Percentiles rank a stretch among this genome's conserved stretches.
Conservation (phyloP, 2,113 vertebrate genomes). For the Prionailurus bengalensis region DNA sequence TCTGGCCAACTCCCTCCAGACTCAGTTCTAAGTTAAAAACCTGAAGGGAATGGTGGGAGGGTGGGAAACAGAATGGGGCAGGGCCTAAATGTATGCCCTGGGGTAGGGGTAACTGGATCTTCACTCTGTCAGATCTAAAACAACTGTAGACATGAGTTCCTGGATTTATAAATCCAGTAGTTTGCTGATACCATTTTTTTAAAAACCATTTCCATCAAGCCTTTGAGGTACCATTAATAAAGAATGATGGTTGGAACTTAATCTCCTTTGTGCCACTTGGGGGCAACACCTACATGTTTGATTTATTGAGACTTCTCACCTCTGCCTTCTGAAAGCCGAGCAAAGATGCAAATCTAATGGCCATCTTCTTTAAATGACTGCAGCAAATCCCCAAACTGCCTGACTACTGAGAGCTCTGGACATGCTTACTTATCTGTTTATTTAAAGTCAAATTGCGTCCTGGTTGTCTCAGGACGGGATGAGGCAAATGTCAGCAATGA, state of each 20-base stretch:
- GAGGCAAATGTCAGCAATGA: background rate
- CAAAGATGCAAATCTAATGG: background rate
- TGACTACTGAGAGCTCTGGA: background rate
- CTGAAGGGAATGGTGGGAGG: background rate
- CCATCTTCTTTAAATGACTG: background rate
- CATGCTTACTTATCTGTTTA: background rate
- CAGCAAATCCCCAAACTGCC: background rate
- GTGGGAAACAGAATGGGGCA: background rate
- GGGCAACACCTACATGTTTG: slow-evolving; percentile 89
- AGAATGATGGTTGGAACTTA: slow-evolving; percentile 79
- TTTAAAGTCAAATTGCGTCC: background rate
- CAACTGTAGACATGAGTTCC: background rate
- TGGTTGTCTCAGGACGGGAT: background rate
- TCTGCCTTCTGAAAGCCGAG: slow-evolving; percentile 75
- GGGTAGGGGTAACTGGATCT: background rate
- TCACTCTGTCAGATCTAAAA: background rate
- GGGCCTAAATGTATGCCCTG: too few relatives aligned
- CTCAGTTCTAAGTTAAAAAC: background rate
- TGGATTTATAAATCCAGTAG: background rate
- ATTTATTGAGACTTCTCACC: slow-evolving; percentile 85
- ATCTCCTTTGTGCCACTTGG: slow-evolving; percentile 87
- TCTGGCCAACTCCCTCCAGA: background rate
- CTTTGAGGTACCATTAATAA: slow-evolving; percentile 72
- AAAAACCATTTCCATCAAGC: background rate
- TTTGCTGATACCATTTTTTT: background rate